A percentile compares a stretch with the other conserved stretches of the same genome.
Evolutionary conservation across 2,888 invertebrate genomes (phyloP).

Genomic region (Asteroscopus sphinx): DNA sequence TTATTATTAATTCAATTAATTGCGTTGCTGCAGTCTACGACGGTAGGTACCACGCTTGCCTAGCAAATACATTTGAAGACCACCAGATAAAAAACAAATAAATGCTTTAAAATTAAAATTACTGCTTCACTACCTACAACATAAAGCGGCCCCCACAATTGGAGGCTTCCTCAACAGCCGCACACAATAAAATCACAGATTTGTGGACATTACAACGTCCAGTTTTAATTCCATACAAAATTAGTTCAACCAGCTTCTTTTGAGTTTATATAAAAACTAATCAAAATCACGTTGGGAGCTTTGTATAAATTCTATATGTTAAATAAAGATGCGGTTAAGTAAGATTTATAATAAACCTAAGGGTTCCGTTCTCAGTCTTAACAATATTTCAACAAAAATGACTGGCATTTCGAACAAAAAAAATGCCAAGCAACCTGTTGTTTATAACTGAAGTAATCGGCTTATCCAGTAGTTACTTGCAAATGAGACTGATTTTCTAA

Average conservation of each 20-base stretch:
- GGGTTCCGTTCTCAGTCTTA: constrained; percentile 30
- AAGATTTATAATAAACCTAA: constrained; percentile 4
- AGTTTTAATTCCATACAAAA: constrained; percentile 79
- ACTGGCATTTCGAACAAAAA: too few species aligned
- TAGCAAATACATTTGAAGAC: too few species aligned
- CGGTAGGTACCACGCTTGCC: too few species aligned
- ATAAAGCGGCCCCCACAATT: constrained; percentile 66
- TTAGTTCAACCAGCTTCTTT: constrained; percentile 75
- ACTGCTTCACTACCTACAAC: constrained; percentile 45
- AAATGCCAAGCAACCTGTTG: too few species aligned
- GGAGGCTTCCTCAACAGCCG: constrained; percentile 82
- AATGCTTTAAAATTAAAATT: neutral
- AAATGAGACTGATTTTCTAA: too few species aligned
- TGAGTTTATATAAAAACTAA: constrained; percentile 76
- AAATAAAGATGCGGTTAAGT: constrained; percentile 55
- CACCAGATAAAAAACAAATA: neutral
- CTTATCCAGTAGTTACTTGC: too few species aligned
- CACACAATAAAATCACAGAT: constrained; percentile 78
- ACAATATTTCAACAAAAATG: too few species aligned
- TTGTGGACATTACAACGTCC: constrained; percentile 76
- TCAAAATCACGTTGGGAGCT: constrained; percentile 74
- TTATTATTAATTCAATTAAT: too few species aligned
- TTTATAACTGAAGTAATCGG: too few species aligned
- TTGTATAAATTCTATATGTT: constrained; percentile 72
- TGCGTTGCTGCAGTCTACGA: too few species aligned